Evolutionary conservation across 1,140 invertebrate genomes (phyloP).

Genomic region (Mercenaria mercenaria): DNA sequence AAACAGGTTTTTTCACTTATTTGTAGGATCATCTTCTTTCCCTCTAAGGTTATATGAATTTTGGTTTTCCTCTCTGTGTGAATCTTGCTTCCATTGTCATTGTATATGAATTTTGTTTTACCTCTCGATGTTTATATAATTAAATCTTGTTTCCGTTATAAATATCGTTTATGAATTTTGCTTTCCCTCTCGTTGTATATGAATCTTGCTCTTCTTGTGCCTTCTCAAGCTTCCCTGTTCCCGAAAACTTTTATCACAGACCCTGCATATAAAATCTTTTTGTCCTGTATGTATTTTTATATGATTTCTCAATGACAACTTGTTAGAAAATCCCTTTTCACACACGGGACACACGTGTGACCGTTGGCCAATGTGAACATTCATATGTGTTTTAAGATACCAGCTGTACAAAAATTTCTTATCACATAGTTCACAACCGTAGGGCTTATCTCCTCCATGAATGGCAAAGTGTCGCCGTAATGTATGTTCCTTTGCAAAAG

Average conservation of each 20-base stretch:
- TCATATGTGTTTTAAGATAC: slow-evolving; percentile 34
- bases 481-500: background rate
- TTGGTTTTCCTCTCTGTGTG: too few relatives aligned
- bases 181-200: background rate
- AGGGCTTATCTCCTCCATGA: slow-evolving; percentile 85
- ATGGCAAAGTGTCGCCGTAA: slow-evolving; percentile 85
- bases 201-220: background rate
- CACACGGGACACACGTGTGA: slow-evolving; percentile 26
- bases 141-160: too few relatives aligned
- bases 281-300: slow-evolving; percentile 91
- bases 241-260: slow-evolving; percentile 93
- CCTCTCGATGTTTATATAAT: too few relatives aligned
- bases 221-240: slow-evolving; percentile 48
- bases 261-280: slow-evolving; percentile 94
- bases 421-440: slow-evolving; percentile 71
- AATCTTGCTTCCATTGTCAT: too few relatives aligned
- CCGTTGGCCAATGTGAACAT: slow-evolving; percentile 24
- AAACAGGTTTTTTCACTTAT: too few relatives aligned
- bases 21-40: too few relatives aligned
- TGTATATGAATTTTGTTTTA: too few relatives aligned
- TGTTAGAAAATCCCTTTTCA: slow-evolving; percentile 40
- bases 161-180: too few relatives aligned
- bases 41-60: too few relatives aligned
- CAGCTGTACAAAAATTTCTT: slow-evolving; percentile 26
- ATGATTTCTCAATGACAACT: slow-evolving; percentile 16